Evolutionary conservation across 2,888 invertebrate species (phyloP).

Genomic region (Eumerus sabulonum): DNA sequence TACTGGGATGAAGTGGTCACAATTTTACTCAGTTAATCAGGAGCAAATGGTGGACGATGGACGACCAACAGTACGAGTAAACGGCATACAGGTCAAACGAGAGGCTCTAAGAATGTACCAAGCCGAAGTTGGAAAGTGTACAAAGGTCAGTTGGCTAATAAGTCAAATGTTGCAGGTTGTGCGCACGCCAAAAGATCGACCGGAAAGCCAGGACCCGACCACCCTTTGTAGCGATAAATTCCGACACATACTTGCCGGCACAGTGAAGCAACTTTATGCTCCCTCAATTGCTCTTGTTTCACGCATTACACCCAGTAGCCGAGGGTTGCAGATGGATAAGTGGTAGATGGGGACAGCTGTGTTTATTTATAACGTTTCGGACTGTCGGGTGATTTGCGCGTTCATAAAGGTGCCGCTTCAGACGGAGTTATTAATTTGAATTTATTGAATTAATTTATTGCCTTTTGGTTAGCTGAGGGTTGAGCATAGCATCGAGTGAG

Average conservation of each 20-base stretch:
- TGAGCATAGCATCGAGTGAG: background rate
- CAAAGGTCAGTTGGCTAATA: slow-evolving; percentile 9
- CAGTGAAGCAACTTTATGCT: slow-evolving; percentile 50
- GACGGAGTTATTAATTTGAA: slow-evolving; percentile 61
- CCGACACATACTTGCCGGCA: slow-evolving; percentile 45
- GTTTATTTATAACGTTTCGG: slow-evolving; percentile 41
- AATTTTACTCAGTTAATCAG: slow-evolving; percentile 37
- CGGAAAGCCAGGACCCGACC: background rate
- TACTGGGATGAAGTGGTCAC: too few species aligned
- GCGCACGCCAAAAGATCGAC: slow-evolving; percentile 24
- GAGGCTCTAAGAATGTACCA: slow-evolving; percentile 3
- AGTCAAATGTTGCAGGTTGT: slow-evolving; percentile 29
- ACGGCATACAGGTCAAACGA: slow-evolving; percentile 23
- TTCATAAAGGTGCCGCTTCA: slow-evolving; percentile 45
- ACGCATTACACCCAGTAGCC: slow-evolving; percentile 51
- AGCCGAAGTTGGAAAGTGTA: background rate
- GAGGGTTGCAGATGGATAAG: background rate
- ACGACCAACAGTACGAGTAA: slow-evolving; percentile 33
- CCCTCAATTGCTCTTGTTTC: slow-evolving; percentile 60
- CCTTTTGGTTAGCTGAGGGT: slow-evolving; percentile 1
- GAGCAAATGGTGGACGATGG: slow-evolving; percentile 7
- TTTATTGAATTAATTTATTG: slow-evolving; percentile 64
- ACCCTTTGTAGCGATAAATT: slow-evolving; percentile 50
- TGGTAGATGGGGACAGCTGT: slow-evolving; percentile 3
- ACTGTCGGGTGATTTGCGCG: slow-evolving; percentile 42